Percentiles rank a stretch among this genome's conserved stretches.
Conservation (phyloP, 2,888 invertebrate species). For the Yponomeuta sedellus region DNA sequence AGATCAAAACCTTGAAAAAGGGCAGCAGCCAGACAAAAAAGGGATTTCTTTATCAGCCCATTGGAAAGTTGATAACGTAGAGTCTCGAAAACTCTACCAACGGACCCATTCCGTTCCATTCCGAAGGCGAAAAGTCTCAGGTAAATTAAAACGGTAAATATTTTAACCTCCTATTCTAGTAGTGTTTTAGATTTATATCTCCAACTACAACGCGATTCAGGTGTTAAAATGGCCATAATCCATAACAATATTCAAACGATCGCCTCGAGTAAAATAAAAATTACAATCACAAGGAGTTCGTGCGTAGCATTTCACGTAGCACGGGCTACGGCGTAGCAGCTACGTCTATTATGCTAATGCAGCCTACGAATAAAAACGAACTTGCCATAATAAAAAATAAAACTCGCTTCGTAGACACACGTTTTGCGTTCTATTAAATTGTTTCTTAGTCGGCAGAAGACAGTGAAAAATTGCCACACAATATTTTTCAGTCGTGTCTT, state of each 20-base stretch:
- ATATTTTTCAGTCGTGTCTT: slow-evolving; percentile 1
- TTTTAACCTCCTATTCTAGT: too few species aligned
- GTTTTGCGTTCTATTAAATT: slow-evolving; percentile 17
- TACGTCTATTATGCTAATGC: slow-evolving; percentile 2
- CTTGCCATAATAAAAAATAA: slow-evolving; percentile 4
- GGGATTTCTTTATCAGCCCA: too few species aligned
- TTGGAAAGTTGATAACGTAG: too few species aligned
- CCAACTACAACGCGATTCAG: neutral
- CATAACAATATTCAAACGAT: slow-evolving; percentile 2
- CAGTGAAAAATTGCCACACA: slow-evolving; percentile 2
- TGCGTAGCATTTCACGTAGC: slow-evolving; percentile 4
- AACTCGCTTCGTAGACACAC: neutral
- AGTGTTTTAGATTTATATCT: neutral
- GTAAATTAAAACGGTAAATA: too few species aligned
- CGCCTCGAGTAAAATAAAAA: neutral
- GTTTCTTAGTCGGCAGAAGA: slow-evolving; percentile 18
- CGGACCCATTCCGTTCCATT: too few species aligned
- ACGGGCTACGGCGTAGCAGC: slow-evolving; percentile 5
- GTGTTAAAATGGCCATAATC: neutral
- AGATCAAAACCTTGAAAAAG: too few species aligned
- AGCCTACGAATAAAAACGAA: slow-evolving; percentile 20
- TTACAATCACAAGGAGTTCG: slow-evolving; percentile 1
- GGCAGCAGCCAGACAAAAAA: too few species aligned
- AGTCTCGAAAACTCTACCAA: too few species aligned
- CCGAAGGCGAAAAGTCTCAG: too few species aligned